Percentiles rank a stretch among this genome's conserved stretches.
These are phyloP conservation scores for Leptestheria dahalacensis DNA, from an alignment of 1,140 invertebrate genomes.

Conservation along the genomic window DNA sequence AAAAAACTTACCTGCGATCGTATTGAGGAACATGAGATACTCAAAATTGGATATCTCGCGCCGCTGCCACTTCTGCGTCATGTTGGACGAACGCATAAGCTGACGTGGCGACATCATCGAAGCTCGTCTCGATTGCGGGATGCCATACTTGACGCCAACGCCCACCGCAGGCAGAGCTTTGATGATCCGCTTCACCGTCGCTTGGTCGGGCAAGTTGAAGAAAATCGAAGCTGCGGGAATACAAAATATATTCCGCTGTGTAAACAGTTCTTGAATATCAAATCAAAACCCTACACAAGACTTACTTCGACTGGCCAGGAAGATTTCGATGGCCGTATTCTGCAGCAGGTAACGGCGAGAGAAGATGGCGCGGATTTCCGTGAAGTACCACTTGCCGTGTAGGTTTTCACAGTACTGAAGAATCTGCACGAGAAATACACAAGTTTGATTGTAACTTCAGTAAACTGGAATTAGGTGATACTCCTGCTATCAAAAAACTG, in stretches of 20 bases:
- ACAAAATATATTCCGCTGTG: neutral
- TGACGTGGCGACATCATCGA: conserved; percentile 97
- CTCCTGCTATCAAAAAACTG: no score
- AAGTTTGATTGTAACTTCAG: no score
- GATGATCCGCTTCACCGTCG: conserved; percentile 95
- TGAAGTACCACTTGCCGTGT: conserved; percentile 98
- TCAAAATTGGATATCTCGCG: conserved; percentile 98
- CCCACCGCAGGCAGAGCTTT: conserved; percentile 93
- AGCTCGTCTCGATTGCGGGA: conserved; percentile 88
- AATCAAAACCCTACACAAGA: neutral
- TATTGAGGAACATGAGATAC: conserved; percentile 99
- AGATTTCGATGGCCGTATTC: conserved; percentile 95
- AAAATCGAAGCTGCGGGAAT: conserved; percentile 79
- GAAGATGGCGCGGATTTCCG: conserved; percentile 96
- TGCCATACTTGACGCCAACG: conserved; percentile 98
- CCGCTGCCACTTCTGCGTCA: conserved; percentile 98
- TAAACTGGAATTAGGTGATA: no score
- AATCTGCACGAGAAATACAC: conserved; percentile 48
- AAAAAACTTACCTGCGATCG: conserved; percentile 70
- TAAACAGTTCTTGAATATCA: neutral
- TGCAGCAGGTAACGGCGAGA: conserved; percentile 89
- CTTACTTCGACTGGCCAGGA: conserved; percentile 94
- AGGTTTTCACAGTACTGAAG: conserved; percentile 93
- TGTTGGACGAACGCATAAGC: conserved; percentile 95
- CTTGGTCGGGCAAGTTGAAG: conserved; percentile 93